Conservation (phyloP, 2,888 invertebrate genomes). For the Biston betularia region DNA sequence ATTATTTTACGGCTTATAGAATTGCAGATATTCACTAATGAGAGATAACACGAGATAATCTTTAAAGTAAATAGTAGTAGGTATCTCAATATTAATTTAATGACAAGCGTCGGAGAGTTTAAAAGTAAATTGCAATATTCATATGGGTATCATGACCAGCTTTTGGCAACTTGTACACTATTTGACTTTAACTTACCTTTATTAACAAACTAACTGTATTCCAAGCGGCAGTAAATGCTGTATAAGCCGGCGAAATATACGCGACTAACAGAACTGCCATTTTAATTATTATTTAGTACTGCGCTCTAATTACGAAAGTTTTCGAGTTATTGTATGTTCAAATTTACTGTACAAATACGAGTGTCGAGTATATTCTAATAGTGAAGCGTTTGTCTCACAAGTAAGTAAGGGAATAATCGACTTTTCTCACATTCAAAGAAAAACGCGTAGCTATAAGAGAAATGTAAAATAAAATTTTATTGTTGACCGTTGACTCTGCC, state of each 20-base stretch:
- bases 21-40: no score
- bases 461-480: no score
- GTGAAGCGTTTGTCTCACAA: background rate
- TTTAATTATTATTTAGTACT: slow-evolving; percentile 15
- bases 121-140: no score
- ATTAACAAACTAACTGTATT: background rate
- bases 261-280: slow-evolving; percentile 1
- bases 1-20: no score
- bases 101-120: no score
- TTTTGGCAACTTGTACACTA: background rate
- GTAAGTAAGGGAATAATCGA: background rate
- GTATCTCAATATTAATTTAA: no score
- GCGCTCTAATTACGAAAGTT: slow-evolving; percentile 13
- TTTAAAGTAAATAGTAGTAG: no score
- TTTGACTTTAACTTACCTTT: background rate
- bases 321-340: slow-evolving; percentile 10
- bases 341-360: slow-evolving; percentile 10
- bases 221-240: background rate
- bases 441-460: no score
- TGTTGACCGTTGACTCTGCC: no score
- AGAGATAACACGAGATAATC: no score
- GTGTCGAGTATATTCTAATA: no score
- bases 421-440: background rate
- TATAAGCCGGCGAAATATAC: background rate
- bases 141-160: no score